Evolutionary conservation across 2,888 invertebrate species (phyloP), one percentile per base, ranked within the genome.

Genomic region (Spilarctia lutea): DNA sequence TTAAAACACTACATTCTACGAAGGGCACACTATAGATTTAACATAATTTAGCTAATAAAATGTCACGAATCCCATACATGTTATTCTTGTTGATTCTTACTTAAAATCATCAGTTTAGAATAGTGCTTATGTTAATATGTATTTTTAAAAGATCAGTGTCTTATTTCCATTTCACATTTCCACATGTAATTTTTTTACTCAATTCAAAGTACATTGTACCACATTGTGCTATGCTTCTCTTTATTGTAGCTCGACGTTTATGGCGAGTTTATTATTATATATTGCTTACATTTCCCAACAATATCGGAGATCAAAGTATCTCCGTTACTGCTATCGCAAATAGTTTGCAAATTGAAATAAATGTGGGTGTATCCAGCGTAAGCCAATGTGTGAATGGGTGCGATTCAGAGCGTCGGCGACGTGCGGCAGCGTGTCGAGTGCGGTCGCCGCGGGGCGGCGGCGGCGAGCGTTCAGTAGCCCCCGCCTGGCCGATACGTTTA

Each of bases 361-460:
- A 78, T 75, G 66, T 73, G 76, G 87, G 89, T 84, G 76, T 91
- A 89, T 92, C 92, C 91, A 89, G 74, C 75, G 71, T 86, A 87
- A 85, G 89, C 87, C 81, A 88, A 87, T 86, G 90, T 90, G 88
- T 94, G 94, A 94, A 94, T 94, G 95, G 94, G 93, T 95, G 94
- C 95, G 94, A 94, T 94, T 93, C 92, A 90, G 91, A 92, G 94
- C 92, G 93, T 90, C 93, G 94, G 91, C 94, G 94, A 93, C 95
- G 94, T 94, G 94, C 94, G 91, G 91, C 92, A 87, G 93, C 94
- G 94, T 94, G 95, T 94, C 94, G 94, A 94, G 94, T 94, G 94
- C 94, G 95, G 95, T 94, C 94, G 95, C 95, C 94, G 94, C 94
- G 94, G 94, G 94, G 94, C 92, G 91, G 90, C 85, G 85, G 86